Evolutionary conservation across 2,888 invertebrate species (phyloP), one percentile per base, ranked within the genome.

Genomic region (Bembecia ichneumoniformis): DNA sequence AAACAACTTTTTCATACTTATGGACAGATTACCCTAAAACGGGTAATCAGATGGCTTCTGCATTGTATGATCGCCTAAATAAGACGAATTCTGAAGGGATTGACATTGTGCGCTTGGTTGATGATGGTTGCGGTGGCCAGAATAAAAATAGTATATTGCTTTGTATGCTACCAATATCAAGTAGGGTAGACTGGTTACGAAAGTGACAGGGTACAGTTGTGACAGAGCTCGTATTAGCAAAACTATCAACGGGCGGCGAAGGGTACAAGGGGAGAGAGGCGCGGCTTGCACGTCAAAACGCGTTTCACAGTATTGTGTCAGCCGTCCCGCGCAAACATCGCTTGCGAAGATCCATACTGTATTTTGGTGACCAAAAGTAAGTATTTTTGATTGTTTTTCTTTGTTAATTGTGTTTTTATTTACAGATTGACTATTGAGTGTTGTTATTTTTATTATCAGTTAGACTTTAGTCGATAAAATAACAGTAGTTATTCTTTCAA

Each of bases 301-400:
- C 28, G 48, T 20, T 11, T 43, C n/a, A 9, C 34, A 48, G 48
- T 43, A 13, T 48, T 48, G 48, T 28, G 43, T 43, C 13, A 13
- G 10, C 4, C 43, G 10, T 13, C 47, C 15, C 40, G 35, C 47
- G 47, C 14, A 15, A 17, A 13, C 7, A n/a, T 17, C 40, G 4
- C 13, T 43, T 9, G 43, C 43, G n/a, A 13, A 43, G 43, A 4
- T 4, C 3, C 43, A 4, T 43, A 43, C n/a, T 43, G n/a, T 43
- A 13, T n/a, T 43, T 43, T n/a, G 43, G n/a, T 34, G 20, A 35
- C 16, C 50, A 50, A 50, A 47, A 50, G 47, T 49, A 47, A 47
- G 47, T 47, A 47, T 47, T 47, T 47, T 47, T 20, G 34, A 47
- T 47, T 35, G 47, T 36, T 36, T 47, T 50, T 43, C 20, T 49